Conservation (phyloP, 2,797 vertebrate species). For the Vultur gryphus region DNA sequence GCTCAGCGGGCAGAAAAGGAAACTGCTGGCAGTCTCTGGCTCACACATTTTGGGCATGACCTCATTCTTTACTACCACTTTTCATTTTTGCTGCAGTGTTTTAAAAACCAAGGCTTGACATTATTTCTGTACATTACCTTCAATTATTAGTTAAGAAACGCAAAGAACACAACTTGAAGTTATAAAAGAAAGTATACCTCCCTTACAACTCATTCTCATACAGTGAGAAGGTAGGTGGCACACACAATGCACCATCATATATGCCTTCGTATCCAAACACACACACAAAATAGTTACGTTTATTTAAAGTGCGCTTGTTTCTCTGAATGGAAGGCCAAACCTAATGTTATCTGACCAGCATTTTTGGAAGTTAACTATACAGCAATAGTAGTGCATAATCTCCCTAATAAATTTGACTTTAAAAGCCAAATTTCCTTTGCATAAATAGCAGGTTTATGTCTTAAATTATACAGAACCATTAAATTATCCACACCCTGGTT, state of each 20-base stretch:
- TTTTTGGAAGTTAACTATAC: neutral
- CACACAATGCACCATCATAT: neutral
- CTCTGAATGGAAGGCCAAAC: neutral
- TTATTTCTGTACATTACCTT: neutral
- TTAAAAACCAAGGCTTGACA: neutral
- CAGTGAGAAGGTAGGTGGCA: neutral
- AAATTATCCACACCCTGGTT: neutral
- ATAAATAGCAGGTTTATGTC: neutral
- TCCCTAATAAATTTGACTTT: neutral
- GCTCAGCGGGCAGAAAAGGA: conserved; percentile 19
- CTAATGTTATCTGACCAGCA: neutral
- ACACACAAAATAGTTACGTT: neutral
- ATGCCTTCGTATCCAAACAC: neutral
- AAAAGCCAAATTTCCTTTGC: neutral
- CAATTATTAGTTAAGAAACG: neutral
- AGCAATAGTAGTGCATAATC: neutral
- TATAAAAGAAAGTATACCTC: neutral
- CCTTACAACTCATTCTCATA: neutral
- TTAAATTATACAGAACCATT: neutral
- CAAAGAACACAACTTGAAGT: neutral
- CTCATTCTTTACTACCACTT: conserved; percentile 47
- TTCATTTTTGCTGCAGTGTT: conserved; percentile 1
- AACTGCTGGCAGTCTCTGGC: conserved; percentile 31
- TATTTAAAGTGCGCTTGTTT: neutral
- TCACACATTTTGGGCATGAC: conserved; percentile 37